Percentiles rank a stretch among this genome's conserved stretches.
These are phyloP conservation scores for Heteronetta atricapilla DNA, from an alignment of 2,113 vertebrate species.

Conservation along the genomic window DNA sequence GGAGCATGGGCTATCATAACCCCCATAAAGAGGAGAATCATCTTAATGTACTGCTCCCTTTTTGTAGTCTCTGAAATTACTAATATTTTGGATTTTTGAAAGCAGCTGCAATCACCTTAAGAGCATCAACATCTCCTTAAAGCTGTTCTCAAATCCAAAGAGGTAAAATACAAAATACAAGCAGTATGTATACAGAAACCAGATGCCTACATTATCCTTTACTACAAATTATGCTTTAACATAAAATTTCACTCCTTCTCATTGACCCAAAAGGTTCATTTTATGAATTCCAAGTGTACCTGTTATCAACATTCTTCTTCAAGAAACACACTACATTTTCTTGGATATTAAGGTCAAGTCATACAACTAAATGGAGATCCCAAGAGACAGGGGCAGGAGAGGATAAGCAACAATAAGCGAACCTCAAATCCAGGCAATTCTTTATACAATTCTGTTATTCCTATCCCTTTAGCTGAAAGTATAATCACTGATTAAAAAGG, in stretches of 20 bases:
- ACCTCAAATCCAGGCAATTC: background rate
- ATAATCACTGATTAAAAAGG: background rate
- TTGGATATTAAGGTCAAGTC: background rate
- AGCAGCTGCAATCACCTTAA: background rate
- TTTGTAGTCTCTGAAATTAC: background rate
- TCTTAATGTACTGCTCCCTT: background rate
- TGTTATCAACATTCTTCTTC: background rate
- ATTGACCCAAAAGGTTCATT: background rate
- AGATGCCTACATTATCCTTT: background rate
- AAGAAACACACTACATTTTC: accelerated
- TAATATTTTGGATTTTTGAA: background rate
- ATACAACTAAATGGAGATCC: background rate
- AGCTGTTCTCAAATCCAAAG: background rate
- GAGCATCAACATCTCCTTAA: background rate
- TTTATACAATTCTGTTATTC: background rate
- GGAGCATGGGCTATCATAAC: background rate
- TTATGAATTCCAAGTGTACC: background rate
- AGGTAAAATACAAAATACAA: background rate
- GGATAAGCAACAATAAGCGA: background rate
- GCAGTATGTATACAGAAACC: background rate
- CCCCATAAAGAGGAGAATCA: accelerated
- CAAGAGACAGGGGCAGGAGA: background rate
- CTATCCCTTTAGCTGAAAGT: background rate
- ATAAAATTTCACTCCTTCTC: background rate
- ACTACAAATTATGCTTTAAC: background rate